Evolutionary conservation across 2,888 invertebrate species (phyloP).

Genomic region (Dicranocentrus wangi): DNA sequence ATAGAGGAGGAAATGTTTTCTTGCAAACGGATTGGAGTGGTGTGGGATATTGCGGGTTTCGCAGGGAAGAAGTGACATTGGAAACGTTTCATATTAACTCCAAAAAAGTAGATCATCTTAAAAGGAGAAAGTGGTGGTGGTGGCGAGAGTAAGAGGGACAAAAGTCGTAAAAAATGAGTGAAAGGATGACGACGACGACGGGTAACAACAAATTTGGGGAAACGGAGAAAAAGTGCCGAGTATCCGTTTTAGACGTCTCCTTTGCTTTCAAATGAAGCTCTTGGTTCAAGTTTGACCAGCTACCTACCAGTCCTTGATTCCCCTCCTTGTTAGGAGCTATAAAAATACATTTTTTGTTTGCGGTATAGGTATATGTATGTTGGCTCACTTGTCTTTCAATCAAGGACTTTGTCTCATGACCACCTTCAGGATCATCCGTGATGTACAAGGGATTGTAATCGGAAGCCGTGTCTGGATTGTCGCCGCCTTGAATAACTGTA

Average conservation of each 20-base stretch:
- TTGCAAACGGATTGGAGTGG: not conserved
- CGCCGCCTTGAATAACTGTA: conserved; percentile 86
- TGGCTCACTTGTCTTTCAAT: conserved; percentile 56
- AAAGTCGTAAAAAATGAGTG: conserved; percentile 34
- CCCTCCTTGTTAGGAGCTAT: no score
- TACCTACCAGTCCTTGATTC: no score
- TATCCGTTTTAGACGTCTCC: conserved; percentile 15
- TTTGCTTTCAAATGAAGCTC: conserved; percentile 9
- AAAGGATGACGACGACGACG: conserved; percentile 6
- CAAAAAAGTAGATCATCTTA: no score
- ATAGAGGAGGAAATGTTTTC: conserved; percentile 16
- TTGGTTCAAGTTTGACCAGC: no score
- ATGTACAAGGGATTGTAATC: conserved; percentile 92
- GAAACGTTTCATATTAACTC: no score
- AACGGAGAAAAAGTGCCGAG: conserved; percentile 2
- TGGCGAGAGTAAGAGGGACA: not conserved
- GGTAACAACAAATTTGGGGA: not conserved
- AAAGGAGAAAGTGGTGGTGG: not conserved
- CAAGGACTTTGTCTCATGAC: conserved; percentile 56
- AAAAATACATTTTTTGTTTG: no score
- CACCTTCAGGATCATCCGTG: conserved; percentile 92
- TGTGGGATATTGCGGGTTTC: not conserved
- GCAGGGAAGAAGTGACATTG: no score
- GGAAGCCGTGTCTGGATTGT: conserved; percentile 85
- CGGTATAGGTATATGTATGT: no score